Evolutionary conservation across 2,888 invertebrate genomes (phyloP).

Genomic region (Cheilosia scutellata): DNA sequence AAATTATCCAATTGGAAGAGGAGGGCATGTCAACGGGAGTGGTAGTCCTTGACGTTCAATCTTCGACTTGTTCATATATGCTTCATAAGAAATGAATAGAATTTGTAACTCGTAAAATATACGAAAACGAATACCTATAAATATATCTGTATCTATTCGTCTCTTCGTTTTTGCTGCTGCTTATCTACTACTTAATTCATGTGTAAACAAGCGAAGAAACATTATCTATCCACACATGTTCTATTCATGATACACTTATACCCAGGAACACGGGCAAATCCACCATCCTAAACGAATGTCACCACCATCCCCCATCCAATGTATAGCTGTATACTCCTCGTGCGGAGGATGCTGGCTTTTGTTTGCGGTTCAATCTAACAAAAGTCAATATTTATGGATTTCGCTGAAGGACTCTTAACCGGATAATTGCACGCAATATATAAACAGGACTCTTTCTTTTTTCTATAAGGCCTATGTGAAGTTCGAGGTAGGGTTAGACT

Average conservation of each 20-base stretch:
- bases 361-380: slow-evolving; percentile 70
- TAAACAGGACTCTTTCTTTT: slow-evolving; percentile 31
- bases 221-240: slow-evolving; percentile 43
- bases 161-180: background rate
- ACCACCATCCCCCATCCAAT: background rate
- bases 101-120: background rate
- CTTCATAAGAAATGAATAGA: slow-evolving; percentile 8
- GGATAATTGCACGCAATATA: slow-evolving; percentile 61
- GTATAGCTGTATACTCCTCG: too few relatives aligned
- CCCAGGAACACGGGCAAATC: background rate
- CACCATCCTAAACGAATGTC: background rate
- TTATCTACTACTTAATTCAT: slow-evolving; percentile 65
- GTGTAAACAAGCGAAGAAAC: slow-evolving; percentile 61
- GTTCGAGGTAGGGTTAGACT: background rate
- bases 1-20: slow-evolving; percentile 40
- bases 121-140: background rate
- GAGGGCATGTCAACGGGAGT: background rate
- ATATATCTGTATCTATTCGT: background rate
- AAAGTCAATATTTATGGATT: slow-evolving; percentile 73
- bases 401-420: slow-evolving; percentile 63
- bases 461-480: slow-evolving; percentile 8
- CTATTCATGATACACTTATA: slow-evolving; percentile 38
- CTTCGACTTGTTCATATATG: slow-evolving; percentile 4
- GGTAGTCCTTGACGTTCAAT: background rate
- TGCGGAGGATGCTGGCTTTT: slow-evolving; percentile 32